Percentiles rank a stretch among this genome's conserved stretches.
Evolutionary conservation across 2,888 invertebrate species (phyloP).

Genomic region (Microplitis deprimator): DNA sequence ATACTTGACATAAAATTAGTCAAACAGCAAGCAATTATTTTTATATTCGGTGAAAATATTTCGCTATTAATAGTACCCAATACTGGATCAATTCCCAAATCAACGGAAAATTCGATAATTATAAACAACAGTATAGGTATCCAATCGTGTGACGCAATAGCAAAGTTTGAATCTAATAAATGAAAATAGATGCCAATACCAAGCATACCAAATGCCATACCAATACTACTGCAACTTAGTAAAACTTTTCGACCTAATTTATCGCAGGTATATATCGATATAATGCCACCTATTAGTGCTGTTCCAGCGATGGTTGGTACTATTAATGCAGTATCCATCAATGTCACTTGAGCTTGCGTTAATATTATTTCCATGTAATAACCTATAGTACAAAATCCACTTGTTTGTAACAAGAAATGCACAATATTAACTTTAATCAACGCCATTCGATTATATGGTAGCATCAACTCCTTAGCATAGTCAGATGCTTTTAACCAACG

Average conservation of each 20-base stretch:
- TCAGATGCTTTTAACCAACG: neutral
- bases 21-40: conserved; percentile 57
- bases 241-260: conserved; percentile 61
- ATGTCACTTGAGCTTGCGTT: conserved; percentile 46
- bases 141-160: conserved; percentile 53
- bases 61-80: conserved; percentile 60
- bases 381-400: conserved; percentile 58
- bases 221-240: conserved; percentile 46
- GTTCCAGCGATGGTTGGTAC: conserved; percentile 40
- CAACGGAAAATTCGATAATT: conserved; percentile 50
- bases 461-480: conserved; percentile 44
- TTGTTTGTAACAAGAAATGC: conserved; percentile 60
- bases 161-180: conserved; percentile 54
- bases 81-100: conserved; percentile 55
- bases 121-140: conserved; percentile 53
- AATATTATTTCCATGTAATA: conserved; percentile 61
- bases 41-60: conserved; percentile 59
- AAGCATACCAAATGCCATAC: conserved; percentile 32
- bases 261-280: conserved; percentile 57
- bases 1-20: conserved; percentile 56
- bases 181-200: conserved; percentile 48
- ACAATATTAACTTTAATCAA: conserved; percentile 54
- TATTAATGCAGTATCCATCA: conserved; percentile 50
- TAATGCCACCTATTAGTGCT: conserved; percentile 41
- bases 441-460: conserved; percentile 53